phyloP scores from a whole-genome alignment of 2,113 vertebrate species.

The Rhadina sibilatrix region DNA sequence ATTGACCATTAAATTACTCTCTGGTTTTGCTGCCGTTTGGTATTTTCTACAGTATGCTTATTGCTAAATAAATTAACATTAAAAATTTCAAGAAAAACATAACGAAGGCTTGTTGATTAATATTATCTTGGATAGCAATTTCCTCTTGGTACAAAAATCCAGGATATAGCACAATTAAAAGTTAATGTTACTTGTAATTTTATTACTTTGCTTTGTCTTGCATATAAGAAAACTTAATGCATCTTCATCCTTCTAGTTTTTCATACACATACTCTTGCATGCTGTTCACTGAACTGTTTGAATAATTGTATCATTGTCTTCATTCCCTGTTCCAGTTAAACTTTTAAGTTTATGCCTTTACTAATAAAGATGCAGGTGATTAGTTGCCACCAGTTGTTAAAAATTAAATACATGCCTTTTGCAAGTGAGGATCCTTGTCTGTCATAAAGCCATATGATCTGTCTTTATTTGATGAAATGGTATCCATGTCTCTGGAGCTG shows the following conservation, averaged over 20 bases:
- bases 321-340: background rate
- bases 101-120: background rate
- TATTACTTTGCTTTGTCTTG: background rate
- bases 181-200: background rate
- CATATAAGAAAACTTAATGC: background rate
- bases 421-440: background rate
- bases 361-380: background rate
- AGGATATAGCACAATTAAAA: background rate
- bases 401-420: background rate
- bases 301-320: background rate
- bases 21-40: background rate
- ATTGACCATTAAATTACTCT: background rate
- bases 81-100: background rate
- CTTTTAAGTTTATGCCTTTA: background rate
- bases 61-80: background rate
- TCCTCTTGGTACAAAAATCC: background rate
- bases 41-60: background rate
- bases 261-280: background rate
- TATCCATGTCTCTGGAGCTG: background rate
- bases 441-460: background rate
- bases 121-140: background rate
- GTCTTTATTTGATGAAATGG: background rate
- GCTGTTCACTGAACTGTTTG: background rate
- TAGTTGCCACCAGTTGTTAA: background rate
- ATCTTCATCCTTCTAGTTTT: background rate